Percentiles rank a stretch among this genome's conserved stretches.
These are phyloP conservation scores for Steromphala cineraria DNA, from an alignment of 2,888 invertebrate species.

Conservation along the genomic window DNA sequence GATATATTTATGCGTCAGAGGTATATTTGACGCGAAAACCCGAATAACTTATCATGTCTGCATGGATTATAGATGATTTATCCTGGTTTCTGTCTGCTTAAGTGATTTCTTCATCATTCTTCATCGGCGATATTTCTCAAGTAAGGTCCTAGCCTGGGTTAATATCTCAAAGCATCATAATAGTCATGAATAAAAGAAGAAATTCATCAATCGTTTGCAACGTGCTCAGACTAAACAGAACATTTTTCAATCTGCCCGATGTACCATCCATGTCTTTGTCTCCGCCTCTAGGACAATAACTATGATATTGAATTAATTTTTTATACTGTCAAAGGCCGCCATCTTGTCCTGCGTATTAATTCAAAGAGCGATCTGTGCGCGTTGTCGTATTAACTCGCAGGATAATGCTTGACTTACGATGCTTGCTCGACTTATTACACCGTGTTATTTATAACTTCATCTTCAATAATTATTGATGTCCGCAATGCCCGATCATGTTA, in stretches of 20 bases:
- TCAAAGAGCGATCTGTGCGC: not conserved
- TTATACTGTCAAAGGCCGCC: constrained; percentile 3
- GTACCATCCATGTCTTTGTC: not conserved
- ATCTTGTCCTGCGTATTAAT: not conserved
- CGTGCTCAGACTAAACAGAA: constrained; percentile 1
- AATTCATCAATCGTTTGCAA: constrained; percentile 12
- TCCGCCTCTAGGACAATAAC: constrained; percentile 4
- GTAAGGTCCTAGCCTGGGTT: no score
- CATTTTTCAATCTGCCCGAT: constrained; percentile 17
- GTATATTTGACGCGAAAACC: no score
- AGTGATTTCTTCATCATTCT: no score
- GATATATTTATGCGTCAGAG: no score
- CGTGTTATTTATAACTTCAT: constrained; percentile 8
- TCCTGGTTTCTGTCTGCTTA: no score
- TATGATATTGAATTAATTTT: constrained; percentile 8
- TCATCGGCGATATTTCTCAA: no score
- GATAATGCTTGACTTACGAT: constrained; percentile 6
- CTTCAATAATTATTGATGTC: constrained; percentile 6
- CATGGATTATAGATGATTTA: no score
- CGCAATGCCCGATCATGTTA: not conserved
- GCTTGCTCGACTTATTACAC: not conserved
- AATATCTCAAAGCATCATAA: not conserved
- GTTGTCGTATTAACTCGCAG: not conserved
- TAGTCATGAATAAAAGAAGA: constrained; percentile 18
- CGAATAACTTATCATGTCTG: no score